Conservation (phyloP, 2,888 invertebrate species). For the Tenthredo amoena region DNA sequence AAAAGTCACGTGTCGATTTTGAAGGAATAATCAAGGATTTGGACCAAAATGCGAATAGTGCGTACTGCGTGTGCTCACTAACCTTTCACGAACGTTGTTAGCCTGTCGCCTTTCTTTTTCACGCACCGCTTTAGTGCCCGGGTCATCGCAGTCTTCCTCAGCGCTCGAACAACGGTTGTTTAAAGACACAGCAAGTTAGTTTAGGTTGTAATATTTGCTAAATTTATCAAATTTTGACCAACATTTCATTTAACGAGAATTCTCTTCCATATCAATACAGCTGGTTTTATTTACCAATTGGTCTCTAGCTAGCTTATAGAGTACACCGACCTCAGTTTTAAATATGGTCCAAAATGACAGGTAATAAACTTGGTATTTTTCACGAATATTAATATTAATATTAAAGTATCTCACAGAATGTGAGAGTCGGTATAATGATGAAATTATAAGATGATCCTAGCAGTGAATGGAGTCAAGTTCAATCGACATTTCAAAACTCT, state of each 20-base stretch:
- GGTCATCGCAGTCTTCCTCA: constrained; percentile 90
- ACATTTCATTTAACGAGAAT: constrained; percentile 31
- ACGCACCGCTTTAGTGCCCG: constrained; percentile 94
- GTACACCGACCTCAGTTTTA: background rate
- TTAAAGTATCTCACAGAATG: background rate
- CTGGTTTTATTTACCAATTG: constrained; percentile 24
- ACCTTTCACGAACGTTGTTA: constrained; percentile 99
- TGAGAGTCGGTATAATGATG: background rate
- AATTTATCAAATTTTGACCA: constrained; percentile 45
- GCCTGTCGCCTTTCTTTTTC: constrained; percentile 97
- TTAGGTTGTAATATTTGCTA: constrained; percentile 55
- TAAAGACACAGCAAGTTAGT: constrained; percentile 76
- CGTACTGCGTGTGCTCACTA: constrained; percentile 80
- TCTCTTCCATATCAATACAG: constrained; percentile 39
- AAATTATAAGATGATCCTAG: background rate
- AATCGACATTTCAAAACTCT: background rate
- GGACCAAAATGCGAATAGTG: constrained; percentile 69
- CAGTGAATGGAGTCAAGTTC: background rate
- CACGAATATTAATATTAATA: background rate
- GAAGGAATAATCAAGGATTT: constrained; percentile 56
- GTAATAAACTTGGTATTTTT: background rate
- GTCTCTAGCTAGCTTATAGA: background rate
- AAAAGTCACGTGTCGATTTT: constrained; percentile 33
- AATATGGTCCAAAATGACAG: background rate
- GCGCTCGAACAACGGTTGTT: constrained; percentile 88